These are phyloP conservation scores for Rutilus rutilus DNA, from an alignment of 2,113 vertebrate genomes.

Conservation along the genomic window DNA sequence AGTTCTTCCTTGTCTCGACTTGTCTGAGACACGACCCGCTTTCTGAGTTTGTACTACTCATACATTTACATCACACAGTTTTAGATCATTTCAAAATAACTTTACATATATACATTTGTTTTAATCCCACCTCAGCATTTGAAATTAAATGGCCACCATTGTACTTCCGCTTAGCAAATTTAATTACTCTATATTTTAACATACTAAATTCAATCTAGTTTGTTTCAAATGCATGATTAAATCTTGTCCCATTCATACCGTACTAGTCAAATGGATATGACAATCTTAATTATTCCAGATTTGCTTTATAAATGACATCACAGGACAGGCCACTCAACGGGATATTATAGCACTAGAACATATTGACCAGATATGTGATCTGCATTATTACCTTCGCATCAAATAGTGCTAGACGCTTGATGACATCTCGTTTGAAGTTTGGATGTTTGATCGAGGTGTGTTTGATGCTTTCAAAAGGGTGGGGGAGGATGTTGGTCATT, in stretches of 20 bases:
- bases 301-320: conserved; percentile 51
- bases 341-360: conserved; percentile 16
- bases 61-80: too few species aligned
- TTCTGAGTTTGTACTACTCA: too few species aligned
- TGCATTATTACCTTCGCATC: conserved; percentile 73
- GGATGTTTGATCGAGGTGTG: conserved; percentile 76
- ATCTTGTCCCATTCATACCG: neutral
- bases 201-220: neutral
- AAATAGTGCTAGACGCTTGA: conserved; percentile 71
- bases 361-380: conserved; percentile 41
- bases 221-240: conserved; percentile 10
- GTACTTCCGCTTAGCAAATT: neutral
- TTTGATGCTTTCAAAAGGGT: conserved; percentile 64
- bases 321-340: conserved; percentile 39
- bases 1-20: neutral
- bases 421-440: conserved; percentile 78
- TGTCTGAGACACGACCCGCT: neutral
- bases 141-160: neutral
- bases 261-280: neutral
- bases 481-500: conserved; percentile 12
- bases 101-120: neutral
- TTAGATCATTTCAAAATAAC: too few species aligned
- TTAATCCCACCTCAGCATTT: neutral
- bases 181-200: neutral
- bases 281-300: conserved; percentile 32